These are phyloP conservation scores for Nasonia longicornis DNA, from an alignment of 1,140 invertebrate genomes.

Conservation along the genomic window DNA sequence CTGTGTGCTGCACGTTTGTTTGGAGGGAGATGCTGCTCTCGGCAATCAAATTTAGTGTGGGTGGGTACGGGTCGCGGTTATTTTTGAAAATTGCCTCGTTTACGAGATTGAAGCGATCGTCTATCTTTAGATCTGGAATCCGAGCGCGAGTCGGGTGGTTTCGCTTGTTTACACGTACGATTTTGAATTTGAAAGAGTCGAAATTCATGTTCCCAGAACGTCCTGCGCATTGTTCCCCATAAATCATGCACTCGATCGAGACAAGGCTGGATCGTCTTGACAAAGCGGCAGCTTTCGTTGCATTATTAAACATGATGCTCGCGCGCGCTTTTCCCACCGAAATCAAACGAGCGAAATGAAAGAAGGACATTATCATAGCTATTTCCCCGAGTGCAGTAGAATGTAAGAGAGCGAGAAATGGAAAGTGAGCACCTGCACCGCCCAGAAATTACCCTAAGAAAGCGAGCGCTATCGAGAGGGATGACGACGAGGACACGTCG, in stretches of 20 bases:
- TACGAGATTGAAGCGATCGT: no score
- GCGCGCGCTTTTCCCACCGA: conserved; percentile 6
- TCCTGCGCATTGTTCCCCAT: not conserved
- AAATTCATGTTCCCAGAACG: not conserved
- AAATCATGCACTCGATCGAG: conserved; percentile 36
- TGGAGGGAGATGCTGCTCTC: not conserved
- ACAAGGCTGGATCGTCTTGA: not conserved
- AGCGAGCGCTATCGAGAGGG: not conserved
- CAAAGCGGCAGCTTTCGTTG: not conserved
- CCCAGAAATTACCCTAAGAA: conserved; percentile 38
- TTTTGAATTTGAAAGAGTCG: no score
- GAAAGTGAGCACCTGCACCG: conserved; percentile 24
- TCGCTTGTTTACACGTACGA: no score
- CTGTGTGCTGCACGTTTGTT: not conserved
- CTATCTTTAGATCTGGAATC: no score
- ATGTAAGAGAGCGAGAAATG: not conserved
- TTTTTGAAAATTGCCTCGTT: not conserved
- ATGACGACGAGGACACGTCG: not conserved
- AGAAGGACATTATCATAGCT: conserved; percentile 30
- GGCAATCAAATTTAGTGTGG: conserved; percentile 22
- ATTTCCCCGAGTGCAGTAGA: conserved; percentile 3
- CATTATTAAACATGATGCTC: conserved; percentile 30
- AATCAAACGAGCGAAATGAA: not conserved
- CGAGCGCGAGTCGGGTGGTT: no score
- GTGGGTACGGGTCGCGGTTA: not conserved